Evolutionary conservation across 1,140 invertebrate genomes (phyloP), one percentile per base, ranked within the genome.

Genomic region (Macrotrachela quadricornifera): DNA sequence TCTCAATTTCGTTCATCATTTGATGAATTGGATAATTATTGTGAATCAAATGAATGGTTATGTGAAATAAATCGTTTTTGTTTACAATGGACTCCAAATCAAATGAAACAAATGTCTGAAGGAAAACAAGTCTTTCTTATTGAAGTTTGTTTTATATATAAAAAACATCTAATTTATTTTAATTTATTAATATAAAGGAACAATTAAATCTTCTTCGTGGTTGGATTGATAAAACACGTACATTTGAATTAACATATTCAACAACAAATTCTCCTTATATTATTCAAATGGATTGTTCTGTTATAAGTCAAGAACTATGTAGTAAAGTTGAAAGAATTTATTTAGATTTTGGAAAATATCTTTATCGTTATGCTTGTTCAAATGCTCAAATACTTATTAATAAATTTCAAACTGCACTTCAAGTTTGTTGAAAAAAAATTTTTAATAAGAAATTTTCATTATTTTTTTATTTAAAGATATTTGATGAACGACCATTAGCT

Each of bases 111-210:
- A 49, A 65, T 61, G 54, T 62, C 42, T 41, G 18, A 62, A 56
- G 61, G 59, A 3, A 59, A 58, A 13, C 58, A 59, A 39, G 64
- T 65, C 15, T 69, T 64, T 55, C 59, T 56, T 36, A 65, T 69
- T 54, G 67, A 69, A 62, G 67, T 69, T 14, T 36, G 16, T 49
- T n/a, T n/a, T n/a, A n/a, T n/a, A n/a, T n/a, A n/a, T n/a, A n/a
- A n/a, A n/a, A n/a, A n/a, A n/a, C n/a, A n/a, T n/a, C n/a, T n/a
- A n/a, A n/a, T n/a, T n/a, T n/a, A n/a, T n/a, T n/a, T n/a, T n/a
- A n/a, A n/a, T n/a, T n/a, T n/a, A n/a, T n/a, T n/a, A n/a, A n/a
- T n/a, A n/a, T n/a, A n/a, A n/a, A 68, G 66, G 64, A 67, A 67
- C 65, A 63, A 59, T 55, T 68, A 46, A 67, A 59, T 36, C 63